phyloP scores from a whole-genome alignment of 2,113 vertebrate species.

The Rousettus leschenaultii region DNA sequence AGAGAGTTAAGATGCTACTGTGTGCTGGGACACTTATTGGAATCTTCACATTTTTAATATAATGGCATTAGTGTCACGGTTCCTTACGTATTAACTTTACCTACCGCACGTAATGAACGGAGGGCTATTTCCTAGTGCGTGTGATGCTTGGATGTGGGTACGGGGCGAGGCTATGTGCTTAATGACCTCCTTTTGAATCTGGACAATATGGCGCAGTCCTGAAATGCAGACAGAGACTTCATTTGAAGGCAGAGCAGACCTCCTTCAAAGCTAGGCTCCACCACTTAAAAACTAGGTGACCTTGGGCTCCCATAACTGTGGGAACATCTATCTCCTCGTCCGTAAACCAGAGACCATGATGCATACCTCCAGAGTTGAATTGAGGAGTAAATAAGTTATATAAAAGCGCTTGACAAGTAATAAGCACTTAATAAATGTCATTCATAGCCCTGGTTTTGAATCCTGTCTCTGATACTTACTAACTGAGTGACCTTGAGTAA shows the following conservation, averaged over 20 bases:
- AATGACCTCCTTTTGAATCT: not conserved
- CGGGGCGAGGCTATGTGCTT: not conserved
- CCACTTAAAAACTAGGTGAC: not conserved
- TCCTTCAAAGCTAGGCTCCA: not conserved
- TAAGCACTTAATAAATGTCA: not conserved
- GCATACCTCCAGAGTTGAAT: not conserved
- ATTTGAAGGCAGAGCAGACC: not conserved
- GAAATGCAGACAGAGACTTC: not conserved
- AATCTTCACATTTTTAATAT: constrained; percentile 43
- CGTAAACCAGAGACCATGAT: constrained; percentile 3
- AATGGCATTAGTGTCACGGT: constrained; percentile 48
- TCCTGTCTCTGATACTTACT: not conserved
- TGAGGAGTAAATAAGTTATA: not conserved
- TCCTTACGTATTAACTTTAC: constrained; percentile 24
- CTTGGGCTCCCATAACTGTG: not conserved
- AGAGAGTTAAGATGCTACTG: not conserved
- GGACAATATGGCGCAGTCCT: not conserved
- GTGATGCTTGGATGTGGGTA: not conserved
- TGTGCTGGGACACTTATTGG: not conserved
- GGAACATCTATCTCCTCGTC: not conserved
- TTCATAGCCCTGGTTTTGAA: not conserved
- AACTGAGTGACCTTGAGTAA: not conserved
- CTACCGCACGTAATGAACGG: not conserved
- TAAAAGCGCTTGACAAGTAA: constrained; percentile 18
- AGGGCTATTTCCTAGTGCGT: accelerated